Conservation (phyloP, 2,797 vertebrate species). For the Liasis olivaceus region DNA sequence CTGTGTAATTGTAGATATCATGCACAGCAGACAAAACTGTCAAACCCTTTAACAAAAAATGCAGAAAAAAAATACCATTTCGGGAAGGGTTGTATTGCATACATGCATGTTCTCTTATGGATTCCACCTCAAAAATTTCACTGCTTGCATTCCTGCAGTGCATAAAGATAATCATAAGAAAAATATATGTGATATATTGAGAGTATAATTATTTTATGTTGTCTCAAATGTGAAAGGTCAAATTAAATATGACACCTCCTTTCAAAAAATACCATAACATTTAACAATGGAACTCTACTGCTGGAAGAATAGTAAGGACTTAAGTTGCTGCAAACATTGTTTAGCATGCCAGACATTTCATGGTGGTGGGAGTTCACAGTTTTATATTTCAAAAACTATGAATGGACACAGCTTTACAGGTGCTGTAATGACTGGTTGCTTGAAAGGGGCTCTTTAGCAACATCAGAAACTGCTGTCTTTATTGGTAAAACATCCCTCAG, state of each 20-base stretch:
- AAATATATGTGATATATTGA: neutral
- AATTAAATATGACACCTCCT: neutral
- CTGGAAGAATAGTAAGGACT: conserved; percentile 52
- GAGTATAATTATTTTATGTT: conserved; percentile 15
- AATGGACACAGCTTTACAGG: conserved; percentile 72
- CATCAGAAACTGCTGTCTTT: conserved; percentile 55
- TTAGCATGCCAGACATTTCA: conserved; percentile 60
- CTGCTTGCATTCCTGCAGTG: neutral
- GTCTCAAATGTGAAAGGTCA: neutral
- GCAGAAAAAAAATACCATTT: neutral
- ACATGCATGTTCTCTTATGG: neutral
- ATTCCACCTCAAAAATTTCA: neutral
- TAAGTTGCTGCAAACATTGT: conserved; percentile 59
- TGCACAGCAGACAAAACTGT: neutral
- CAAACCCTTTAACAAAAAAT: neutral
- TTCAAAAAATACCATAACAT: conserved; percentile 53
- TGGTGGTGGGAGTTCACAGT: conserved; percentile 68
- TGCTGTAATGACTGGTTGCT: conserved; percentile 67
- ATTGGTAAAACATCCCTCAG: conserved; percentile 42
- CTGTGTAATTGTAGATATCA: neutral
- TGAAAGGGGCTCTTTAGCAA: conserved; percentile 71
- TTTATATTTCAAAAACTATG: conserved; percentile 75
- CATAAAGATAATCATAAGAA: conserved; percentile 27
- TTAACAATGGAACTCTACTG: conserved; percentile 40
- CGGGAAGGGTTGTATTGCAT: neutral